Evolutionary conservation across 2,797 vertebrate genomes (phyloP).

Genomic region (Lepus oiostolus): DNA sequence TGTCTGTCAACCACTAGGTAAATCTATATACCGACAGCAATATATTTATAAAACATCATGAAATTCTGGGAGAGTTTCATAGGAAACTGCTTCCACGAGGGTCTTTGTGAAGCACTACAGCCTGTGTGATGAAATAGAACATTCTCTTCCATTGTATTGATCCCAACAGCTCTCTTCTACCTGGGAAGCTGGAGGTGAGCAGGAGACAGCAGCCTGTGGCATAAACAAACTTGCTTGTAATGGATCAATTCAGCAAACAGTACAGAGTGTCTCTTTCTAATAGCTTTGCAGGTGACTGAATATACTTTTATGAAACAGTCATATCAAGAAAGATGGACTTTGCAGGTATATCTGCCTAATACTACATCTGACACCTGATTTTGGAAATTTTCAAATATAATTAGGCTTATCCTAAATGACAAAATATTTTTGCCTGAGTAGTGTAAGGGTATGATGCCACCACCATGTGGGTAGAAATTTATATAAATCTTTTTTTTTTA

Average conservation of each 20-base stretch:
- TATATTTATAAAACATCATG: not conserved
- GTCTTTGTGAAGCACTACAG: not conserved
- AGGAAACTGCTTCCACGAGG: not conserved
- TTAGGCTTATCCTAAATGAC: not conserved
- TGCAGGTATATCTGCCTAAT: not conserved
- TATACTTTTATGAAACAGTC: not conserved
- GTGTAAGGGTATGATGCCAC: not conserved
- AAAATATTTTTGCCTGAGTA: not conserved
- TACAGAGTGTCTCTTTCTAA: not conserved
- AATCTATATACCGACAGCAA: not conserved
- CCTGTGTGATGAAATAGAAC: not conserved
- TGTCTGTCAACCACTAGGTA: not conserved
- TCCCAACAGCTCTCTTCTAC: not conserved
- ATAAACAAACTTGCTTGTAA: not conserved
- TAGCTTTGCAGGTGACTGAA: not conserved
- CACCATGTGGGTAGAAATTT: not conserved
- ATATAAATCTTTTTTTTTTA: not conserved
- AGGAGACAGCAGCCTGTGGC: not conserved
- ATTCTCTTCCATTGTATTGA: not conserved
- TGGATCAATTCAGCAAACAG: not conserved
- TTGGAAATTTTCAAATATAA: not conserved
- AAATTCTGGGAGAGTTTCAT: not conserved
- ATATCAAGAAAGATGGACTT: not conserved
- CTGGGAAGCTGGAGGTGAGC: not conserved
- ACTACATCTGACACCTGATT: not conserved